phyloP scores from a whole-genome alignment of 1,140 invertebrate genomes.

The Myzus persicae region DNA sequence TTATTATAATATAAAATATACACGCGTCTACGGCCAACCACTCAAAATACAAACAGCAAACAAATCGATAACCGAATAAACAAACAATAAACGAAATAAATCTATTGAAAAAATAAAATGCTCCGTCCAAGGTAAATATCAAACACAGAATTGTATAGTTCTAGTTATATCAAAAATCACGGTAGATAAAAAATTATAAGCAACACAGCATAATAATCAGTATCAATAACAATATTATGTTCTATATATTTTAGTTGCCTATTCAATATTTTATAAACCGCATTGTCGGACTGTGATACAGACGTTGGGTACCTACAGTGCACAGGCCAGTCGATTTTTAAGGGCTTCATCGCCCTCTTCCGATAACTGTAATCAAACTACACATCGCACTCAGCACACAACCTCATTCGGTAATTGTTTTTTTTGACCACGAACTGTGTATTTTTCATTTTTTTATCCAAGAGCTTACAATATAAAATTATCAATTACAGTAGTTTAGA shows the following conservation, averaged over 20 bases:
- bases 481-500: background rate
- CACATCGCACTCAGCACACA: background rate
- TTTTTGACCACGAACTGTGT: background rate
- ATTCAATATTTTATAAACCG: background rate
- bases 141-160: background rate
- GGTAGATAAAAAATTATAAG: background rate
- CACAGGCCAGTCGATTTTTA: background rate
- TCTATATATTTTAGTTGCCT: background rate
- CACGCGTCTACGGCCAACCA: background rate
- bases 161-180: background rate
- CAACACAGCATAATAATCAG: background rate
- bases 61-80: background rate
- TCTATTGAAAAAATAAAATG: background rate
- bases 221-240: background rate
- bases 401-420: background rate
- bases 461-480: background rate
- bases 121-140: background rate
- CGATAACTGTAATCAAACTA: background rate
- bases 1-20: background rate
- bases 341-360: background rate
- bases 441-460: background rate
- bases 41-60: background rate
- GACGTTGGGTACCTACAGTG: background rate
- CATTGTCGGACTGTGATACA: background rate
- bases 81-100: background rate